A percentile compares a stretch with the other conserved stretches of the same genome.
These are phyloP conservation scores for Alca torda DNA, from an alignment of 2,797 vertebrate species.

Conservation along the genomic window DNA sequence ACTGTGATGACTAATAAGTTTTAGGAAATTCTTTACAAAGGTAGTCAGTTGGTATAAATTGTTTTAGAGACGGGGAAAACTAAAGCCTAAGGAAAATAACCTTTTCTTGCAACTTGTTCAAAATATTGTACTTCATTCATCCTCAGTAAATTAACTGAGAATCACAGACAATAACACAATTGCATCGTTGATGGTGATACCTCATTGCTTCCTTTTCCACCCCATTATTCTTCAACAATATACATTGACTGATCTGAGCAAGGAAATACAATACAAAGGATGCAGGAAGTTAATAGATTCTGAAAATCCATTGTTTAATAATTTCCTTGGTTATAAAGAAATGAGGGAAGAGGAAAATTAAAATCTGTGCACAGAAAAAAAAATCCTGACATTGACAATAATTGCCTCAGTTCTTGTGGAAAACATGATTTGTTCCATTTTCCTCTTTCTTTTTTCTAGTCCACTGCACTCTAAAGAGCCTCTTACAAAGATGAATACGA, in stretches of 20 bases:
- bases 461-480: constrained; percentile 31
- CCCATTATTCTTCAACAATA: neutral
- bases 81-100: neutral
- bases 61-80: neutral
- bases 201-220: neutral
- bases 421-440: constrained; percentile 54
- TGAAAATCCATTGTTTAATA: constrained; percentile 22
- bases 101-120: neutral
- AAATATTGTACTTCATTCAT: neutral
- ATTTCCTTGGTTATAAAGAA: neutral
- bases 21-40: neutral
- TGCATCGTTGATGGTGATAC: neutral
- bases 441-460: constrained; percentile 20
- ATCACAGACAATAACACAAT: neutral
- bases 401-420: constrained; percentile 58
- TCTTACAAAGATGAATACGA: neutral
- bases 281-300: neutral
- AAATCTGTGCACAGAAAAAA: neutral
- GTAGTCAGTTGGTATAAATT: neutral
- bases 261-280: neutral
- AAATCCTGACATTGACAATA: constrained; percentile 42
- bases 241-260: neutral
- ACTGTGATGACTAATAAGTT: neutral
- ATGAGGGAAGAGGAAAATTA: neutral
- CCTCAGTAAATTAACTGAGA: neutral